Evolutionary conservation across 2,888 invertebrate species (phyloP), one percentile per base, ranked within the genome.

Genomic region (Gryllus longicercus): DNA sequence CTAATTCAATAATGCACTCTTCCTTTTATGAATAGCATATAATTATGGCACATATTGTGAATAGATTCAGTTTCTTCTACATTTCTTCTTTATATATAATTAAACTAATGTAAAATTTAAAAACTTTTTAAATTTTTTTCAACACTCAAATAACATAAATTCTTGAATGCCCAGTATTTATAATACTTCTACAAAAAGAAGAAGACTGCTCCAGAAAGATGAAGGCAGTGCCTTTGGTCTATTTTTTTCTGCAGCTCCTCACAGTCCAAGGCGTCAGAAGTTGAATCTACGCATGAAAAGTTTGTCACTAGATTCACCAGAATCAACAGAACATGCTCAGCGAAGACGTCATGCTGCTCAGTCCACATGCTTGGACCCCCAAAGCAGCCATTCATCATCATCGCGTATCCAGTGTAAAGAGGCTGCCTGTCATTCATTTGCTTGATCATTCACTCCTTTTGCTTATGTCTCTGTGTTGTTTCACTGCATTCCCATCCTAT

Each of bases 201-300:
- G n/a, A n/a, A 63, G n/a, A n/a, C 63, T 63, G 11, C 63, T 63
- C 63, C 63, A 14, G 63, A 63, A 63, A 63, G 14, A n/a, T 63
- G 63, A 18, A n/a, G 63, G 16, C 16, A 63, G 63, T 18, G 63
- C 16, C 63, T 63, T 18, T 63, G 14, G 63, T 63, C 63, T 79
- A 25, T 50, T 79, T 79, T 74, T 23, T 78, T 74, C n/a, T 81
- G 88, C 92, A 96, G 96, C 96, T 87, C 97, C 96, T 85, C 97
- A 97, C 89, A 97, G 97, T 88, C 97, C 97, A 86, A 93, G 97
- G 87, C 93, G 96, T 83, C 96, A 97, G 91, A 96, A 97, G 90
- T 91, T 98, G 89, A 97, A 97, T 90, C 93, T 97, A 88, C 93
- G 97, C 87, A 98, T 98, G 98, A 98, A 98, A 92, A 97, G 97